These are phyloP conservation scores for Vannuccia rotundouncinata DNA, from an alignment of 2,888 invertebrate genomes.

Conservation along the genomic window DNA sequence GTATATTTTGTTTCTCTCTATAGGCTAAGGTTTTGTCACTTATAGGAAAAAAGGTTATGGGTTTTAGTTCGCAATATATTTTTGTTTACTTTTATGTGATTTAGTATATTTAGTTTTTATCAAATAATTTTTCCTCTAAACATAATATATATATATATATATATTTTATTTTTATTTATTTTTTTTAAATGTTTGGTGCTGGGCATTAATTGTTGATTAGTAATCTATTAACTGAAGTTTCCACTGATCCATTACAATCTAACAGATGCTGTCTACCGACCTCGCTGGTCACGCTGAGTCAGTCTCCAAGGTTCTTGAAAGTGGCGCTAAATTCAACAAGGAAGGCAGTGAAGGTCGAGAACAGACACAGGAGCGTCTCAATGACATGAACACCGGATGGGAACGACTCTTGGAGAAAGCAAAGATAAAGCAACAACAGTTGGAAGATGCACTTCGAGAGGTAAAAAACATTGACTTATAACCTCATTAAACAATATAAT, in stretches of 20 bases:
- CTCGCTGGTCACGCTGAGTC: slow-evolving; percentile 14
- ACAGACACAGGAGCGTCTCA: slow-evolving; percentile 19
- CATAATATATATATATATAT: no score
- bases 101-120: no score
- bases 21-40: background rate
- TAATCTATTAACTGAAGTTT: no score
- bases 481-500: no score
- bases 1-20: background rate
- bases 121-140: no score
- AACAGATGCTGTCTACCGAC: slow-evolving; percentile 33
- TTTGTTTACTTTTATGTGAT: no score
- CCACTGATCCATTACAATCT: no score
- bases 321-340: slow-evolving; percentile 12
- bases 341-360: slow-evolving; percentile 28
- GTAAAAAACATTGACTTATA: slow-evolving; percentile 58
- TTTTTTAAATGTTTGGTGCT: no score
- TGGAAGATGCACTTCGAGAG: slow-evolving; percentile 79
- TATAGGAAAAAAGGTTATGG: background rate
- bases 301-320: slow-evolving; percentile 30
- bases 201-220: no score
- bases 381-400: slow-evolving; percentile 74
- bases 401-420: slow-evolving; percentile 65
- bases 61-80: no score
- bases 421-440: slow-evolving; percentile 72
- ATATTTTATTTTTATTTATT: no score